Base-by-base conservation (phyloP, 2,797 vertebrate species). In the Okamejei kenojei region DNA sequence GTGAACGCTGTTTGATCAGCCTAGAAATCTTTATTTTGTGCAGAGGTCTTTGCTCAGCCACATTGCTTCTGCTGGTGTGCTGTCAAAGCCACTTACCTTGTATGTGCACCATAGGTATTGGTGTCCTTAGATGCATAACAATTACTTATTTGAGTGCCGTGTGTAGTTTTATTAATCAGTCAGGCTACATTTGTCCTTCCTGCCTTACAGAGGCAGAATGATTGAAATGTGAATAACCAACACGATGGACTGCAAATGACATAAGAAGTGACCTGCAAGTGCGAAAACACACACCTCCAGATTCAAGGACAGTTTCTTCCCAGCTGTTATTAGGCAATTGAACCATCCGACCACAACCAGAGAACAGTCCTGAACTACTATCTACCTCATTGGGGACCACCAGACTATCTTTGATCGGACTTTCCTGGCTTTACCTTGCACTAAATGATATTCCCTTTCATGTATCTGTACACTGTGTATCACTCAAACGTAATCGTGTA, bases 61-160 rank as follows among this genome's bases (percentile, higher is more conserved):
- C n/a, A 88, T 32, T 21, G n/a, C 84, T 68, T 88, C 84, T 88
- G 84, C 35, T 68, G 63, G 35, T 54, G 84, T 68, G 61, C 61
- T 88, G 84, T 32, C 84, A 68, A 61, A 88, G 61, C 63, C 84
- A 88, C 84, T 88, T 88, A 88, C 17, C 84, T 88, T 88, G 63
- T 88, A 68, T 88, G 84, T 65, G 19, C 84, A 32, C 21, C 61
- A 88, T 32, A 68, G 0, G 54, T 84, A 58, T 58, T 61, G 54
- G 54, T 84, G 54, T 54, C 81, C 45, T 84, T 84, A 84, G 81
- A 84, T 84, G 81, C 58, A 84, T 13, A 88, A 88, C 84, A 88
- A 65, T 68, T 32, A 35, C 61, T 88, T n/a, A 88, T 63, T n/a
- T 19, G 82, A 63, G 32, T 65, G 58, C n/a, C n/a, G 63, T n/a